phyloP scores from a whole-genome alignment of 2,888 invertebrate genomes.

The Drosophila trichaetosa region DNA sequence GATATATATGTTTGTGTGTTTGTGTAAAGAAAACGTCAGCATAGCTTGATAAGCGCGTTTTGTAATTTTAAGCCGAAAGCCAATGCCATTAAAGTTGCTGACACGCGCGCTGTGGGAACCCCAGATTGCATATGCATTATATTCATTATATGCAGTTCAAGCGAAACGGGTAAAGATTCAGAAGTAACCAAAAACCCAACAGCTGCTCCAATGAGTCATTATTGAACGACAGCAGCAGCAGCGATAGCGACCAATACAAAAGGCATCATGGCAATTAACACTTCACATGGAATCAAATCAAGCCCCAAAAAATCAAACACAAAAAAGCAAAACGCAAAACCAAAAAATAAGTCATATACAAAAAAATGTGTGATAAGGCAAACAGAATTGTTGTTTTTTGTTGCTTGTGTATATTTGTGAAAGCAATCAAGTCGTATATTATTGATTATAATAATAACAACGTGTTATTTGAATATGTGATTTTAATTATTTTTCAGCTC shows the following conservation, averaged over 20 bases:
- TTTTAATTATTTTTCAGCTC: slow-evolving; percentile 57
- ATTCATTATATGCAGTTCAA: slow-evolving; percentile 44
- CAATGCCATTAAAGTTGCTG: slow-evolving; percentile 64
- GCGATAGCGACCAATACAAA: slow-evolving; percentile 32
- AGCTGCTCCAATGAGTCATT: slow-evolving; percentile 59
- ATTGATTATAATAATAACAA: slow-evolving; percentile 52
- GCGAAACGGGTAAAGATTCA: slow-evolving; percentile 60
- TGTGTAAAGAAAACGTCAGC: slow-evolving; percentile 45
- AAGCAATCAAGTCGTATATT: slow-evolving; percentile 38
- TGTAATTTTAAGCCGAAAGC: slow-evolving; percentile 68
- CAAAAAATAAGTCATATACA: neutral
- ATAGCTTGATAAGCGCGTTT: slow-evolving; percentile 69
- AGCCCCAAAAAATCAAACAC: slow-evolving; percentile 61
- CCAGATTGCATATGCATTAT: slow-evolving; percentile 24
- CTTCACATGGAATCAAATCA: slow-evolving; percentile 69
- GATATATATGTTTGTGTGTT: slow-evolving; percentile 16
- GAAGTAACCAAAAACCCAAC: slow-evolving; percentile 56
- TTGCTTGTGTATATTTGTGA: slow-evolving; percentile 7
- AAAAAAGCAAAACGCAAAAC: slow-evolving; percentile 18
- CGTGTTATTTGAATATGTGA: slow-evolving; percentile 30
- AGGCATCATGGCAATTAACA: slow-evolving; percentile 69
- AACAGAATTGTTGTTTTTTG: slow-evolving; percentile 15
- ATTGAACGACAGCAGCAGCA: slow-evolving; percentile 7
- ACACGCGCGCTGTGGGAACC: slow-evolving; percentile 68
- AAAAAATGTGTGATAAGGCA: slow-evolving; percentile 55